Conservation (phyloP, 2,113 vertebrate genomes). For the Antigone vipio region DNA sequence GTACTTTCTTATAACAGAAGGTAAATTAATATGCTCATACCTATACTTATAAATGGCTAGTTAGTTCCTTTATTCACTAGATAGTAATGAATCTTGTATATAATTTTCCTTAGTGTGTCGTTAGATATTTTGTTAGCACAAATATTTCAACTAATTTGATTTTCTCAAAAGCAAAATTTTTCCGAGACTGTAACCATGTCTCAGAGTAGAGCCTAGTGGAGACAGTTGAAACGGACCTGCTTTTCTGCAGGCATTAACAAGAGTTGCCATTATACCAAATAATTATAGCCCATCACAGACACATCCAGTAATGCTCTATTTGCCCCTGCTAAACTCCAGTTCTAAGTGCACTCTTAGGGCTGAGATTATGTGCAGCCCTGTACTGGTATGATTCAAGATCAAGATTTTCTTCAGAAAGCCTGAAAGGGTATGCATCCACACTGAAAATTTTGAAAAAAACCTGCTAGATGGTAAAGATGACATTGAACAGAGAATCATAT, state of each 20-base stretch:
- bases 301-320: not conserved
- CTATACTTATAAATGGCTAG: not conserved
- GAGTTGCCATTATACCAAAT: not conserved
- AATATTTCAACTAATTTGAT: not conserved
- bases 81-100: not conserved
- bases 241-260: not conserved
- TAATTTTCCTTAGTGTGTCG: not conserved
- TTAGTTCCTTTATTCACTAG: not conserved
- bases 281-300: not conserved
- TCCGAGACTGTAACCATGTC: not conserved
- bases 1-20: not conserved
- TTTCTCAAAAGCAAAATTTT: not conserved
- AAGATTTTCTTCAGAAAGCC: not conserved
- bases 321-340: not conserved
- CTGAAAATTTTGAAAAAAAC: not conserved
- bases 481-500: not conserved
- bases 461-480: not conserved
- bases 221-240: not conserved
- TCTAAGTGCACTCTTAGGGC: not conserved
- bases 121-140: not conserved
- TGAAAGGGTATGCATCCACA: not conserved
- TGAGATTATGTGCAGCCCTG: not conserved
- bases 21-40: not conserved
- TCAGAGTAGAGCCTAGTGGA: not conserved
- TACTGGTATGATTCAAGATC: not conserved